Percentiles rank a stretch among this genome's conserved stretches.
Evolutionary conservation across 2,888 invertebrate genomes (phyloP).

Genomic region (Belgica antarctica): DNA sequence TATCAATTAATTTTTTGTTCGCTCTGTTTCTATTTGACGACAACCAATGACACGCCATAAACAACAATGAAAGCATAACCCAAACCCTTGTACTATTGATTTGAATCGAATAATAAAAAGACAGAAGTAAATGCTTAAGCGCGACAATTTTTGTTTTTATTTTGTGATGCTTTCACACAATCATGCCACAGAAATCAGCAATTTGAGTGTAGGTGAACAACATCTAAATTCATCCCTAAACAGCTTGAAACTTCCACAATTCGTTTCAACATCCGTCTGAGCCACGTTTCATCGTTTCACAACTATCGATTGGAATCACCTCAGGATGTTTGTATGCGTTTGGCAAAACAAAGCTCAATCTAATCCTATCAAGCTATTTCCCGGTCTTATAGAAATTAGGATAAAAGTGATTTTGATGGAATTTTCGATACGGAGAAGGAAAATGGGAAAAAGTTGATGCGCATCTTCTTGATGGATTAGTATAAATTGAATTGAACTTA

Average conservation of each 20-base stretch:
- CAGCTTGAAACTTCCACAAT: too few species aligned
- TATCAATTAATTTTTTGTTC: conserved; percentile 42
- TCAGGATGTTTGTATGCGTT: not conserved
- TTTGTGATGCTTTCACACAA: not conserved
- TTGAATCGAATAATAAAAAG: not conserved
- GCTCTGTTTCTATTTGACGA: conserved; percentile 19
- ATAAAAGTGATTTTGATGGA: conserved; percentile 22
- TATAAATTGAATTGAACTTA: conserved; percentile 34
- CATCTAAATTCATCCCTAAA: not conserved
- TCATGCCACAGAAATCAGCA: too few species aligned
- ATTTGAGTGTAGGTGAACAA: too few species aligned
- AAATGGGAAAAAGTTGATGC: conserved; percentile 13
- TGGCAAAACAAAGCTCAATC: conserved; percentile 20
- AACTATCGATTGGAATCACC: not conserved
- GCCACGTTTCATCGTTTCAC: not conserved
- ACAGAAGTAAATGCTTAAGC: not conserved
- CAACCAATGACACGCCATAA: conserved; percentile 35
- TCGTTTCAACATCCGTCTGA: too few species aligned
- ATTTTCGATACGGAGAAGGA: not conserved
- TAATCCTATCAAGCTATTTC: conserved; percentile 36
- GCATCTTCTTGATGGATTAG: conserved; percentile 24
- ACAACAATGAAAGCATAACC: conserved; percentile 32
- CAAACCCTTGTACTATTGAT: not conserved
- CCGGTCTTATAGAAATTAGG: conserved; percentile 20
- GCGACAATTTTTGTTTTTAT: conserved; percentile 17